These are phyloP conservation scores for Agonum fuliginosum DNA, from an alignment of 2,888 invertebrate genomes.

Conservation along the genomic window DNA sequence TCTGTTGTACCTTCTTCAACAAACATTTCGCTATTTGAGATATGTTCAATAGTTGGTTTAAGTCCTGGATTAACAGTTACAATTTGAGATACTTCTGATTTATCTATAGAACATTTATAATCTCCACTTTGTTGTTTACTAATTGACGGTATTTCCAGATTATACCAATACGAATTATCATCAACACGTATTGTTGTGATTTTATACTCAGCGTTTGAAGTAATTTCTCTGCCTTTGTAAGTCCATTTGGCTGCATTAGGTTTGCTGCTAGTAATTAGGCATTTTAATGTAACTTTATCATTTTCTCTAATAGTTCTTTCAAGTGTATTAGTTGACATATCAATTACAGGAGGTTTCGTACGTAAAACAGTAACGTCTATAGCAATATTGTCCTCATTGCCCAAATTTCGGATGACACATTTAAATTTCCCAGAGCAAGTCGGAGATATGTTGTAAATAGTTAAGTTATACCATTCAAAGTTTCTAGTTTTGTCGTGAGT, in stretches of 20 bases:
- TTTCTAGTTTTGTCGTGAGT: not conserved
- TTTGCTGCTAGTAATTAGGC: not conserved
- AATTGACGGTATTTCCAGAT: not conserved
- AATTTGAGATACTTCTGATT: not conserved
- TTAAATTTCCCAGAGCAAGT: not conserved
- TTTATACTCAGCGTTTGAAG: not conserved
- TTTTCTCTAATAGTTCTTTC: not conserved
- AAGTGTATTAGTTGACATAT: not conserved
- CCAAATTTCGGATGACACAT: not conserved
- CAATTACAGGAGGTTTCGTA: not conserved
- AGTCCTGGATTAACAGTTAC: not conserved
- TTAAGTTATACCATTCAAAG: not conserved
- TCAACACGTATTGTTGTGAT: not conserved
- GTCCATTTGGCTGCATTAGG: conserved; percentile 3
- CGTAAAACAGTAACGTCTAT: not conserved
- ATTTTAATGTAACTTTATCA: not conserved
- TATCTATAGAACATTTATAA: not conserved
- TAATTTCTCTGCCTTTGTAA: not conserved
- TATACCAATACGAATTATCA: not conserved
- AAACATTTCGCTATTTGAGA: not conserved
- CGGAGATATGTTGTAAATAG: conserved; percentile 8
- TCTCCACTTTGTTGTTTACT: not conserved
- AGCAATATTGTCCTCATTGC: not conserved
- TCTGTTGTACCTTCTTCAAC: not conserved
- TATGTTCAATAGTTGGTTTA: not conserved